phyloP scores from a whole-genome alignment of 2,888 invertebrate genomes.

The Hylaea fasciaria region DNA sequence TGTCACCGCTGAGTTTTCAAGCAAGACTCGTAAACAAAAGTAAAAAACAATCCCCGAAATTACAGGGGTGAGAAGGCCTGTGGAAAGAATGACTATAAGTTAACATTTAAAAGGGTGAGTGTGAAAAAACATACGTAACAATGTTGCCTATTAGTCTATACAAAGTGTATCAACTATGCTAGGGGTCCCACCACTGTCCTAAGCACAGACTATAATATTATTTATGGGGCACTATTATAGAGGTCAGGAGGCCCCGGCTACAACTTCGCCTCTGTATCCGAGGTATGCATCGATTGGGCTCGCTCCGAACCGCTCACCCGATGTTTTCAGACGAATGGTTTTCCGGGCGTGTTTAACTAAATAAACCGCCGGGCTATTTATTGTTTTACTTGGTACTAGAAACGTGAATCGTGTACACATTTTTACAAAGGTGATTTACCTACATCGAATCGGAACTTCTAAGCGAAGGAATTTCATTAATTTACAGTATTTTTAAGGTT shows the following conservation, averaged over 20 bases:
- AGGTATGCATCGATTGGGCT: slow-evolving; percentile 26
- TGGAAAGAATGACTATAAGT: too few relatives aligned
- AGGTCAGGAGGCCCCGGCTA: slow-evolving; percentile 1
- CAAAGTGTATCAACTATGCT: too few relatives aligned
- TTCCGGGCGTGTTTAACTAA: slow-evolving; percentile 11
- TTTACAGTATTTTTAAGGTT: neutral
- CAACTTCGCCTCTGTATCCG: slow-evolving; percentile 13
- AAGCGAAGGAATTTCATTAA: neutral
- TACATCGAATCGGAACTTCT: slow-evolving; percentile 1
- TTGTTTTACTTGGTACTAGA: slow-evolving; percentile 8
- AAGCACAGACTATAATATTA: neutral
- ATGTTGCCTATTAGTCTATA: too few relatives aligned
- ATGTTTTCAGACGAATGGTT: slow-evolving; percentile 24
- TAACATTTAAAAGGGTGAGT: too few relatives aligned
- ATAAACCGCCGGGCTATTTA: slow-evolving; percentile 7
- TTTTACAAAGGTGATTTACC: slow-evolving; percentile 9
- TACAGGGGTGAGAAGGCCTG: too few relatives aligned
- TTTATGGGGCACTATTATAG: too few relatives aligned
- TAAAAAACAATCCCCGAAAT: too few relatives aligned
- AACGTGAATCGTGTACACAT: neutral
- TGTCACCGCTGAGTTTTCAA: too few relatives aligned
- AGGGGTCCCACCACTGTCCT: too few relatives aligned
- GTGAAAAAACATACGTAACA: too few relatives aligned
- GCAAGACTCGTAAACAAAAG: too few relatives aligned
- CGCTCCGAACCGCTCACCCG: neutral